Base-by-base conservation (phyloP, 1,140 invertebrate genomes). In the Diabrotica virgifera region DNA sequence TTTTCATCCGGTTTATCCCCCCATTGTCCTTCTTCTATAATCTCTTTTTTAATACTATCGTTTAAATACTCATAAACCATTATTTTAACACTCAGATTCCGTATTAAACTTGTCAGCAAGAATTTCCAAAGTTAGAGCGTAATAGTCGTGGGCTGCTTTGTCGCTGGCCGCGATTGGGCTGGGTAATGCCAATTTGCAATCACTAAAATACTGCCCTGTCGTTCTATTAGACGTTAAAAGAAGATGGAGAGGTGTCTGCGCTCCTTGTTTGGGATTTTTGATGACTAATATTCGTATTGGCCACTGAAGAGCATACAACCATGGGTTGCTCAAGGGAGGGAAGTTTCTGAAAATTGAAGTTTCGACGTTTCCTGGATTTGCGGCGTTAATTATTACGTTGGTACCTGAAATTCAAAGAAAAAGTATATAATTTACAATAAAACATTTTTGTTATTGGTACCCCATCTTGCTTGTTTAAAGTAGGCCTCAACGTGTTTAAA, bases 321-420 rank as follows among this genome's bases (percentile, higher is more conserved):
- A 74, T 8, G 65, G 63, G 57, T 78, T 79, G 51, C 64, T 69
- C 14, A 77, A 55, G n/a, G 64, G 69, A 36, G 77, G 76, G 66
- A 76, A 80, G 62, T 79, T 60, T 36, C 78, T 65, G 63, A 71
- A 78, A 52, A 81, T 76, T 3, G 57, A 13, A 5, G 79, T 80
- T 67, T 80, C 77, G 6, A 74, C 73, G 55, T 79, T 79, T 51
- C 80, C 80, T 24, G 80, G 80, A 69, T 81, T 73, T n/a, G 74
- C 79, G 60, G 74, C 74, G 58, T 78, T 76, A 14, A 77, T 72
- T 11, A 74, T 67, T 40, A 80, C 66, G 51, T 76, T 76, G 55
- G 76, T 73, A 56, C 70, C 76, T 77, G 60, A 61, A 77, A 74
- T 38, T 24, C 4, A 24, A 24, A 8, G 40, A 46, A 37, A n/a